Percentiles rank a stretch among this genome's conserved stretches.
Conservation (phyloP, 1,140 invertebrate species). For the Cydia strobilella region DNA sequence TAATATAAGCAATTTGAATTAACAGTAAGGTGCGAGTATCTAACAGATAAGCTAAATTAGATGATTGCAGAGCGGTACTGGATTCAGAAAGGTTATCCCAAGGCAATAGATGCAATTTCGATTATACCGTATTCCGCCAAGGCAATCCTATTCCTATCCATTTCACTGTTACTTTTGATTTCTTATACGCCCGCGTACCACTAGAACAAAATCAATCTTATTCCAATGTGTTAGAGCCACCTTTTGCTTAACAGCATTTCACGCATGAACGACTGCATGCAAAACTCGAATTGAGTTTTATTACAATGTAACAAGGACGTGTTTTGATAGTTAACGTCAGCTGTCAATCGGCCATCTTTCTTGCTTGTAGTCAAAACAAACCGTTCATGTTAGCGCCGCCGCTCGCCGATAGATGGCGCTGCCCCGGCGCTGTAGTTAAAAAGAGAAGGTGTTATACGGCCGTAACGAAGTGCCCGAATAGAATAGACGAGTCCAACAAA, state of each 20-base stretch:
- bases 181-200: neutral
- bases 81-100: constrained; percentile 13
- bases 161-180: constrained; percentile 30
- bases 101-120: constrained; percentile 26
- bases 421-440: constrained; percentile 40
- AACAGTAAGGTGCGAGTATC: too few relatives aligned
- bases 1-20: too few relatives aligned
- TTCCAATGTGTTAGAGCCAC: neutral
- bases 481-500: constrained; percentile 52
- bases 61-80: neutral
- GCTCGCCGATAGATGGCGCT: constrained; percentile 52
- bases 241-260: neutral
- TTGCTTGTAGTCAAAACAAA: constrained; percentile 22
- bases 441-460: constrained; percentile 55
- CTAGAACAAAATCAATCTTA: neutral
- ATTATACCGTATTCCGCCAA: constrained; percentile 18
- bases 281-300: neutral
- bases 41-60: neutral
- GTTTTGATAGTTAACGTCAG: constrained; percentile 12
- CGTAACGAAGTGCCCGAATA: constrained; percentile 34
- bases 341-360: constrained; percentile 30
- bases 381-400: constrained; percentile 5
- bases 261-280: constrained; percentile 4
- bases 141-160: constrained; percentile 28
- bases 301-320: neutral